Base-by-base conservation (phyloP, 1,140 invertebrate species). In the Aphelinus certus region DNA sequence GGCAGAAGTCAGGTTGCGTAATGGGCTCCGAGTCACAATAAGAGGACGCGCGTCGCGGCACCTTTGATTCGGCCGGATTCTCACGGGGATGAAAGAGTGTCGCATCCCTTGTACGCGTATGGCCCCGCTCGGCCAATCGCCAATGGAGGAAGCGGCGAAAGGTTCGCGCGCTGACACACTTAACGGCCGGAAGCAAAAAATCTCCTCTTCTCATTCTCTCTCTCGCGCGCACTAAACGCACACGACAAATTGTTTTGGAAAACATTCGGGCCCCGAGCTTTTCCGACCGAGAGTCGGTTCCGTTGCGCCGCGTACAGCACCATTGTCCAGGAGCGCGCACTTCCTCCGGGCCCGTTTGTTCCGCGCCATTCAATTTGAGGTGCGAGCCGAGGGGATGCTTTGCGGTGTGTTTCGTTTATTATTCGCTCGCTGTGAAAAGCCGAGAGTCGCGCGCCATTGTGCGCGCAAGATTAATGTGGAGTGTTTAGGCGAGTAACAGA, bases 21-120 rank as follows among this genome's bases (percentile, higher is more conserved):
- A 85, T 85, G 80, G 83, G 79, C 67, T 0, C 78, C 42, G 77
- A 68, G 78, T 82, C 78, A 85, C 80, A 84, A 83, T 84, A 80
- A 75, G 78, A 78, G n/a, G 42, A 49, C 47, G 60, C n/a, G 43
- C 82, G 84, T 81, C 76, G 75, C 46, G 26, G 26, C 26, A 26
- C 77, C 84, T 85, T 85, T 85, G 83, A 85, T 79, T 79, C 51
- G 6, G 70, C 51, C 73, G 80, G 58, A 79, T 85, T 85, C 84
- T 84, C 83, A 84, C 83, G 83, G 77, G 71, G 26, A 26, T 26
- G 26, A 26, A 26, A 26, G 26, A 26, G 26, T 26, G 26, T 26
- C 26, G 26, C 73, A 64, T 43, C 57, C 73, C 53, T 67, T 57
- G 58, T 57, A 63, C 66, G 49, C 48, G 43, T 7, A 45, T 43